Base-by-base conservation (phyloP, 2,113 vertebrate species). In the Gracilinanus agilis region DNA sequence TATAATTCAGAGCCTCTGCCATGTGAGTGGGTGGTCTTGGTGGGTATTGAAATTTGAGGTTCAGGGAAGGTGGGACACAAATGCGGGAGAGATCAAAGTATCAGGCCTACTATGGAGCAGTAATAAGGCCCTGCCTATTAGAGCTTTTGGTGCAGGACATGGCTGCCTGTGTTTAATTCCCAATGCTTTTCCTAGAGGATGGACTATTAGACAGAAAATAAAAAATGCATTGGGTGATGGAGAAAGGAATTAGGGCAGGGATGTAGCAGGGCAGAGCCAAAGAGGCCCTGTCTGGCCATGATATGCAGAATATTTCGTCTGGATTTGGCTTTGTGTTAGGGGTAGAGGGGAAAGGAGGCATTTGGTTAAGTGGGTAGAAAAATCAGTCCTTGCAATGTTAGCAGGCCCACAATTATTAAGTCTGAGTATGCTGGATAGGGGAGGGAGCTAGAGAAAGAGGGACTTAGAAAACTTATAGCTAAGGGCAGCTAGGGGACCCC, bases 21-120 rank as follows among this genome's bases (percentile, higher is more conserved):
- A 49, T 58, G 58, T 67, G 89, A 97, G 91, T 61, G 91, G 91
- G 55, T 91, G 67, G 93, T 96, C 92, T 89, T 29, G 44, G 90
- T 92, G 9, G 89, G 75, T 94, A 40, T 29, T 27, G 6, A 94
- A 94, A 94, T 54, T 92, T 90, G 61, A 75, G 55, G 55, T 93
- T 91, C 92, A 92, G 93, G 90, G 67, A 91, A 88, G 90, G 67
- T 92, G 83, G 92, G 21, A 44, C 91, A 90, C 54, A 95, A n/a
- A 95, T 61, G n/a, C 21, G 19, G 49, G 90, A 91, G 88, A 91
- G 2, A 24, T 75, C 94, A 16, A 40, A 89, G 53, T 53, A 9
- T 27, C n/a, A 91, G n/a, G 67, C 29, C 44, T 58, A 53, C 21
- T 34, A 83, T 55, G 44, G n/a, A 40, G n/a, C 49, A 5, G 49